Base-by-base conservation (phyloP, 1,140 invertebrate genomes). In the Ostrea denselamellosa region DNA sequence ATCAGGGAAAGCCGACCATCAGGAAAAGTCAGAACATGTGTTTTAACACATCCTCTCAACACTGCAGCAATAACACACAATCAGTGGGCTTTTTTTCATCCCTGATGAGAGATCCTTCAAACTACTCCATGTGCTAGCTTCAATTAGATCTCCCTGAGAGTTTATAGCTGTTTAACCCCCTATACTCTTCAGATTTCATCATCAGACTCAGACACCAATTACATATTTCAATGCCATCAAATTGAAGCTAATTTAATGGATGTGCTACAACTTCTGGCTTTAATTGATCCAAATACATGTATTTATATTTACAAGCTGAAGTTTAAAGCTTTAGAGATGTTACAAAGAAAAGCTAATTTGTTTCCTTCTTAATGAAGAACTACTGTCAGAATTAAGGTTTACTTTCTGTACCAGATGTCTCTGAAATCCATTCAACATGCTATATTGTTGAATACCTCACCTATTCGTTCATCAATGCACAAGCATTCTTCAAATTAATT, bases 191-290 rank as follows among this genome's bases (percentile, higher is more conserved):
- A 77, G 28, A 77, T 77, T 77, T 77, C 68, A 77, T 77, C 68
- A 77, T 77, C 25, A 44, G 34, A 44, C 34, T 44, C 34, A 44
- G 34, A 44, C 34, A 77, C 68, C 68, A 28, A 77, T 77, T 77
- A 77, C 68, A 77, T 25, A 77, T 77, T 77, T 77, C 68, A 77
- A 77, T 77, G 68, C 68, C 68, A 77, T 77, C 68, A 28, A 77
- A 77, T 77, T 77, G 68, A 77, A 34, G 68, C 68, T 77, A 77
- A 77, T 77, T 77, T 77, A 22, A 77, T 77, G 28, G 28, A 77
- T 28, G 68, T 28, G 68, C 68, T 14, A 14, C 25, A 34, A 14
- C 28, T 14, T 77, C 68, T 77, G 68, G 68, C 68, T 28, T 77
- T 77, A 77, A 34, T 77, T 34, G 22, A 14, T 77, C 22, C 68